Evolutionary conservation across 2,113 vertebrate species (phyloP).

Genomic region (Chaenocephalus aceratus): DNA sequence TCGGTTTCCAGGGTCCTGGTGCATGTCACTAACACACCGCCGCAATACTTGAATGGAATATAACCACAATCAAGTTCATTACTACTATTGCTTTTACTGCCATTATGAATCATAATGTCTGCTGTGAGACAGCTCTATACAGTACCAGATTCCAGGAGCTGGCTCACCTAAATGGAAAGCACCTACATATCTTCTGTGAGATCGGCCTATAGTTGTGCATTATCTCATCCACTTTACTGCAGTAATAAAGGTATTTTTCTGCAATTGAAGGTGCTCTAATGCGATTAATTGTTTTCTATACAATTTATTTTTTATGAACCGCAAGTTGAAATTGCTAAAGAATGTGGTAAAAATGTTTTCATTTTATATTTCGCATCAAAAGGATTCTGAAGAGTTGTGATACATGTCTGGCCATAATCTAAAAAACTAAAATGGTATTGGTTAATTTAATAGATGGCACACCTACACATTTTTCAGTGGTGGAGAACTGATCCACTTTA

Average conservation of each 20-base stretch:
- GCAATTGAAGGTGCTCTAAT: background rate
- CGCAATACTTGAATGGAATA: background rate
- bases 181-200: background rate
- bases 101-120: background rate
- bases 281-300: background rate
- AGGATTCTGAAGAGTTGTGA: background rate
- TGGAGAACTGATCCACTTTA: constrained; percentile 91
- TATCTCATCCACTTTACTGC: background rate
- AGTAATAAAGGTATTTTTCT: no score
- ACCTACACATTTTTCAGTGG: constrained; percentile 60
- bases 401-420: constrained; percentile 6
- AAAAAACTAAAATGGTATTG: background rate
- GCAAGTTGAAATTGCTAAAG: background rate
- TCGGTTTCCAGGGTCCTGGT: no score
- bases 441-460: constrained; percentile 6
- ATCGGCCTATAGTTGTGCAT: background rate
- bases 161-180: background rate
- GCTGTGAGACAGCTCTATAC: background rate
- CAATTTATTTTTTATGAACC: background rate
- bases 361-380: constrained; percentile 27
- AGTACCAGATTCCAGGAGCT: no score
- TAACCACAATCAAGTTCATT: no score
- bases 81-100: background rate
- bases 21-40: background rate
- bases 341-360: background rate